Evolutionary conservation across 2,888 invertebrate genomes (phyloP), one percentile per base, ranked within the genome.

Genomic region (Troglohyphantes excavatus): DNA sequence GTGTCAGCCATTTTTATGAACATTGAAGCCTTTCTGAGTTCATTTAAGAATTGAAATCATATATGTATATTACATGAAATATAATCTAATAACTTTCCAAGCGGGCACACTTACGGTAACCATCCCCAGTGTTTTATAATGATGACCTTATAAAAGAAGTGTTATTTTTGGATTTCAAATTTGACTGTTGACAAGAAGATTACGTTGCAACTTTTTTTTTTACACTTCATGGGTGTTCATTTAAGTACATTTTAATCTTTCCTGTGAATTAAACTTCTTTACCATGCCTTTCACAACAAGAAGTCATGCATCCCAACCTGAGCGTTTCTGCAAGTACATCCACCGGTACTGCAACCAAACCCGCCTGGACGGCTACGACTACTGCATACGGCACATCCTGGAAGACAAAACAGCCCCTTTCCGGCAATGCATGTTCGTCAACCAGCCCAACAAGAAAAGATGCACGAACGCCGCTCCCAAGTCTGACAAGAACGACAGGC

Each of bases 401-500:
- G 95, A 96, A 92, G 98, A 98, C 93, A 95, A 96, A 6, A 95
- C 94, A 13, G 97, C 98, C 0, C 97, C 98, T 0, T 99, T 95
- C 93, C 96, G 95, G 91, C 97, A 96, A 92, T 99, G 98, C 93
- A 94, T 95, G 0, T 96, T 95, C 93, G 94, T 96, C 91, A 95
- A 95, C 93, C 92, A 95, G 33, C 95, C 95, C 78, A 96, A 95
- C 91, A 96, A 96, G 0, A 96, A 96, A 91, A 95, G 96, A 90
- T 98, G 98, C 93, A 94, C 95, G n/a, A 95, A 96, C 92, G 96
- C 97, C 0, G 96, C 97, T 1, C 96, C 96, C 0, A 96, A 95
- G 93, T 94, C 95, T 63, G 96, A 96, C 86, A 96, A 95, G 92
- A 96, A 96, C 92, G 96, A 96, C 92, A 95, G 95, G 94, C 26